Evolutionary conservation across 2,797 vertebrate species (phyloP).

Genomic region (Triplophysa bombifrons): DNA sequence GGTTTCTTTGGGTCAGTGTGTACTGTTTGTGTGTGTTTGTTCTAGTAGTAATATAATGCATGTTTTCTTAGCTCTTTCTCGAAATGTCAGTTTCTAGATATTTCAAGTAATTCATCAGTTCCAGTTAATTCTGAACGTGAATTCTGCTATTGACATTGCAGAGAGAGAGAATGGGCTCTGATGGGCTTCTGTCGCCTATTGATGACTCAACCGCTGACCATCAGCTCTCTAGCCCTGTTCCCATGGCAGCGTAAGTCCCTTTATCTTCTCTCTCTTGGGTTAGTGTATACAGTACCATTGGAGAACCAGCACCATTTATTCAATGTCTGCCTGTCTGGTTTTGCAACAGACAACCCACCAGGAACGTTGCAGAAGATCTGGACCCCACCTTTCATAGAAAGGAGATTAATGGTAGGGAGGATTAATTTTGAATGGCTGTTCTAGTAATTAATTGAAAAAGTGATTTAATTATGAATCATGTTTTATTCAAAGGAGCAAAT

Average conservation of each 20-base stretch:
- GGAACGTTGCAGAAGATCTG: conserved; percentile 79
- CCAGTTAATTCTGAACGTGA: too few species aligned
- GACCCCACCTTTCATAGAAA: conserved; percentile 80
- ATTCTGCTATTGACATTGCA: conserved; percentile 58
- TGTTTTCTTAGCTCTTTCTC: too few species aligned
- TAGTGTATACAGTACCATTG: not conserved
- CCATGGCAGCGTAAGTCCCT: conserved; percentile 64
- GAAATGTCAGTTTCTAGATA: not conserved
- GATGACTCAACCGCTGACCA: conserved; percentile 74
- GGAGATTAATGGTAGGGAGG: conserved; percentile 62
- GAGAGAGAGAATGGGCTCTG: conserved; percentile 75
- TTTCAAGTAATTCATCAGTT: not conserved
- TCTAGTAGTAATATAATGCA: too few species aligned
- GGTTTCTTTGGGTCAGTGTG: too few species aligned
- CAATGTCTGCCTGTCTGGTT: not conserved
- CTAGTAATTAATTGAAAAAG: not conserved
- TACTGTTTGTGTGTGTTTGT: not conserved
- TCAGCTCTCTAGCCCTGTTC: conserved; percentile 62
- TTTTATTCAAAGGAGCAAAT: conserved; percentile 41
- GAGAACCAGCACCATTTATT: not conserved
- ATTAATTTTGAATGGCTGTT: not conserved
- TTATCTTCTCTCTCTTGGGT: not conserved
- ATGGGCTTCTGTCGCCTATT: conserved; percentile 72
- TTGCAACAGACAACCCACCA: conserved; percentile 66
- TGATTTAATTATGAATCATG: not conserved